These are phyloP conservation scores for Gila robusta DNA, from an alignment of 2,797 vertebrate genomes.

Conservation along the genomic window DNA sequence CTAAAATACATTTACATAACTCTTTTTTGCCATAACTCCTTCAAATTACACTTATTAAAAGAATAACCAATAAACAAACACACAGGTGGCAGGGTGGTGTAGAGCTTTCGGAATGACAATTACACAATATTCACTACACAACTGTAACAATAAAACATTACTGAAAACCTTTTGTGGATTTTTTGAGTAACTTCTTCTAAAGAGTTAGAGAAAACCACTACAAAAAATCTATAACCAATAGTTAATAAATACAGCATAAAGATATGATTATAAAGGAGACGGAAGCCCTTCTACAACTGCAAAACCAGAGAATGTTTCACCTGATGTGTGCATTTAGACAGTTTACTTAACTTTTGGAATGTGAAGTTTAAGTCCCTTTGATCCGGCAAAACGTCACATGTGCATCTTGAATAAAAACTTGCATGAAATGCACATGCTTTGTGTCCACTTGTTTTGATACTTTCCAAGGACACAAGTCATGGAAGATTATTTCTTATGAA, in stretches of 20 bases:
- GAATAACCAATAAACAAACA: neutral
- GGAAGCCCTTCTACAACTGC: slow-evolving; percentile 40
- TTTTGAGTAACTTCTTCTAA: neutral
- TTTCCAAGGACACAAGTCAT: slow-evolving; percentile 51
- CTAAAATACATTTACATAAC: slow-evolving; percentile 7
- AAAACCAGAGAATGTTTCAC: slow-evolving; percentile 48
- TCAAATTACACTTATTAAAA: neutral
- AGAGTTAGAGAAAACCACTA: neutral
- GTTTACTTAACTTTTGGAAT: slow-evolving; percentile 2
- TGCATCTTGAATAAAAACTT: slow-evolving; percentile 24
- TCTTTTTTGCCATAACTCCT: neutral
- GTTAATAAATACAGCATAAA: neutral
- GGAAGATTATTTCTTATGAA: slow-evolving; percentile 40
- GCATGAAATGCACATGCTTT: slow-evolving; percentile 13
- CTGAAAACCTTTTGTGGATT: neutral
- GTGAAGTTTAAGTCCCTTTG: slow-evolving; percentile 26
- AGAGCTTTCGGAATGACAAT: neutral
- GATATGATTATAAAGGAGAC: slow-evolving; percentile 45
- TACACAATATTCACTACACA: neutral
- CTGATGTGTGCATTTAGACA: slow-evolving; percentile 34
- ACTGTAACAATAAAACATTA: neutral
- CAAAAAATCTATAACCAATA: neutral
- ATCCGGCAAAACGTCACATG: slow-evolving; percentile 15
- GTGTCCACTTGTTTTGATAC: slow-evolving; percentile 44
- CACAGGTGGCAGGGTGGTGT: neutral